Evolutionary conservation across 2,113 vertebrate genomes (phyloP), one percentile per base, ranked within the genome.

Genomic region (Oncorhynchus tshawytscha): DNA sequence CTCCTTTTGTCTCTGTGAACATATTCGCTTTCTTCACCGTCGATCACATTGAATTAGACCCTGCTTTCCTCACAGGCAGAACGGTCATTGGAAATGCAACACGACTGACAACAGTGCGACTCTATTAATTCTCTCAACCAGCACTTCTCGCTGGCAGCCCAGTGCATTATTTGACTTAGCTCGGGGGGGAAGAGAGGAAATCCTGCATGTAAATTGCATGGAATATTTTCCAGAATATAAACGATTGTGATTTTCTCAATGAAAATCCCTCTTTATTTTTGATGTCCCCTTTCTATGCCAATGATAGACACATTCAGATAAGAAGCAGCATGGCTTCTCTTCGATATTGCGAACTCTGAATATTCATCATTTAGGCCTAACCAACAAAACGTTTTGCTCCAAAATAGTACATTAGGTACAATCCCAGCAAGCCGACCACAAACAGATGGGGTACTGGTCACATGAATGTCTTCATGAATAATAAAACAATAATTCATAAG

Each of bases 31-130:
- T 85, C 73, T 77, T 89, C 68, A 51, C 80, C 78, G 86, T 86
- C 92, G 83, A 92, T 92, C 91, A 91, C 86, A 92, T 91, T 84
- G 84, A 92, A 92, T 92, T 91, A 91, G 88, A 75, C 75, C 91
- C 81, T 18, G 84, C 81, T 80, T 87, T 73, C 82, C 81, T 79
- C 82, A 76, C 72, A 83, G 24, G 72, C 71, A 5, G 83, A 71
- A 74, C n/a, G 74, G 83, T 82, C 87, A 76, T 84, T 73, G 78
- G 84, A 90, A 88, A 89, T 82, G 80, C 80, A 87, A 85, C 79
- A 78, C 77, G 24, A 86, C 81, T 87, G 82, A 91, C 88, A 90
- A 88, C 78, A 85, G 71, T 80, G 79, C 66, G 87, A 84, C 84
- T 88, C 83, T 73, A 92, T 91, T 93, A 91, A 91, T 91, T 93